A percentile compares a stretch with the other conserved stretches of the same genome.
Evolutionary conservation across 1,140 invertebrate genomes (phyloP).

Genomic region (Drosophila sturtevanti): DNA sequence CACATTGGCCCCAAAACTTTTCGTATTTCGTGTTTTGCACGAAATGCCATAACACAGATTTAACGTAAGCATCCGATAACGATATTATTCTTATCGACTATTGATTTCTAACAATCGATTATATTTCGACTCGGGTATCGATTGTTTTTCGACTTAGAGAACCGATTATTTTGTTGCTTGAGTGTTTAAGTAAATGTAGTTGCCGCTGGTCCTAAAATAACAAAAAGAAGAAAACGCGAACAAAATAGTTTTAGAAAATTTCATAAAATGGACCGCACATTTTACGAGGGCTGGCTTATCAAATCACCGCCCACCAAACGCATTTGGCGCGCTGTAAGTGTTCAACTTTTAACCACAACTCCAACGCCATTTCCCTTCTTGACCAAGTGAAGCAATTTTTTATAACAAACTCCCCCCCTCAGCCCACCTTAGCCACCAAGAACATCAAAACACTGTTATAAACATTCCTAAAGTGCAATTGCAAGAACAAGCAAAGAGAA

Average conservation of each 20-base stretch:
- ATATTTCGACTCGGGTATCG: neutral
- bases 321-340: slow-evolving; percentile 93
- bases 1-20: too few relatives aligned
- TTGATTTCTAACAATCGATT: too few relatives aligned
- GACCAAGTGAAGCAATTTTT: slow-evolving; percentile 17
- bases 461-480: slow-evolving; percentile 2
- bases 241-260: neutral
- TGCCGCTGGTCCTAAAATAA: neutral
- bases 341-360: neutral
- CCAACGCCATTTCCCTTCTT: neutral
- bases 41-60: too few relatives aligned
- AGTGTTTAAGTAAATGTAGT: neutral
- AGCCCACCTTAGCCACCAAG: neutral
- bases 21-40: too few relatives aligned
- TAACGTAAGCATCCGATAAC: too few relatives aligned
- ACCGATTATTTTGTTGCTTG: too few relatives aligned
- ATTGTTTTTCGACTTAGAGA: neutral
- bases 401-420: slow-evolving; percentile 18
- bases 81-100: too few relatives aligned
- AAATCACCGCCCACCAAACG: slow-evolving; percentile 95
- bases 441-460: slow-evolving; percentile 6
- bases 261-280: slow-evolving; percentile 84
- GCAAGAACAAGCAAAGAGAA: neutral
- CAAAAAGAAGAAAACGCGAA: neutral
- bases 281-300: slow-evolving; percentile 94